Percentiles rank a stretch among this genome's conserved stretches.
Evolutionary conservation across 2,797 vertebrate species (phyloP).

Genomic region (Knipowitschia caucasica): DNA sequence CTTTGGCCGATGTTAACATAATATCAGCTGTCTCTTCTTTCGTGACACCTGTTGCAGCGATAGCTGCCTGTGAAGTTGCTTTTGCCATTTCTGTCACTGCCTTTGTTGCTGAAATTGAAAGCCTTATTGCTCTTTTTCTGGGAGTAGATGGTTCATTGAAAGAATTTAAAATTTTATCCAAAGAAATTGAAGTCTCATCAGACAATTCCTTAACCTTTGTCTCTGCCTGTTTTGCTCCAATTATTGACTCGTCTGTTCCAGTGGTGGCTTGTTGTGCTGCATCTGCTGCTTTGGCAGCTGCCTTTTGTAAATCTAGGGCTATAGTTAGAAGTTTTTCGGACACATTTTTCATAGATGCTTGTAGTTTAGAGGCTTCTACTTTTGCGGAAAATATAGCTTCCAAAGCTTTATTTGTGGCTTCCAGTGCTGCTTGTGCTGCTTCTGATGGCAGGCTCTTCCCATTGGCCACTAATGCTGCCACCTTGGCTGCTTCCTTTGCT

Average conservation of each 20-base stretch:
- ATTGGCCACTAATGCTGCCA: neutral
- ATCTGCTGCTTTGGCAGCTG: conserved; percentile 12
- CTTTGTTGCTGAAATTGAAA: conserved; percentile 13
- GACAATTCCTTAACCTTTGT: conserved; percentile 1
- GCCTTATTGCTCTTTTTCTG: neutral
- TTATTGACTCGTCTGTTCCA: neutral
- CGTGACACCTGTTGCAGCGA: conserved; percentile 1
- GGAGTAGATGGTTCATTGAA: neutral
- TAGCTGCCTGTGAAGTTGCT: conserved; percentile 6
- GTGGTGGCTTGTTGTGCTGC: conserved; percentile 7
- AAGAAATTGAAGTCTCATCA: neutral
- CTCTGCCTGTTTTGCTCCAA: neutral
- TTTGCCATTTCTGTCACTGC: conserved; percentile 5
- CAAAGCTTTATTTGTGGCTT: neutral
- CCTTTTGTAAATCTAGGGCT: neutral
- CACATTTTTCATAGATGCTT: neutral
- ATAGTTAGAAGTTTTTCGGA: neutral
- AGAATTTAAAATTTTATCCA: neutral
- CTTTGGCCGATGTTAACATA: neutral
- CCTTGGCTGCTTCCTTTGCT: neutral
- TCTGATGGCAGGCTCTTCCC: neutral
- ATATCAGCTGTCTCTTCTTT: neutral
- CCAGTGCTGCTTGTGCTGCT: conserved; percentile 6
- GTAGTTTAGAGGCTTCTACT: neutral
- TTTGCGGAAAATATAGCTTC: conserved; percentile 11